Conservation (phyloP, 2,113 vertebrate genomes). For the Ondatra zibethicus region DNA sequence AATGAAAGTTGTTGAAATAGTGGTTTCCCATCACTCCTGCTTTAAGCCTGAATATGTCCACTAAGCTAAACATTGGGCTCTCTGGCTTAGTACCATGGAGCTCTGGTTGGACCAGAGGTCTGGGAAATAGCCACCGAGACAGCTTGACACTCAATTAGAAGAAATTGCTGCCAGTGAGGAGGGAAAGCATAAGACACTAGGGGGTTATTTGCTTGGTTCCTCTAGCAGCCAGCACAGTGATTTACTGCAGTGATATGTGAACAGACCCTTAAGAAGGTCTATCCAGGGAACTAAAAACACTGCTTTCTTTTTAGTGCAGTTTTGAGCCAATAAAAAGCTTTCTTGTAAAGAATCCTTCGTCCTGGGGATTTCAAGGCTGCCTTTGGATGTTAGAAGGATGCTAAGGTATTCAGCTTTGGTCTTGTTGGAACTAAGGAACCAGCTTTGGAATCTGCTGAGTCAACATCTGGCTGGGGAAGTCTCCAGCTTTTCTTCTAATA, state of each 20-base stretch:
- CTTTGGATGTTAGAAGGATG: conserved; percentile 49
- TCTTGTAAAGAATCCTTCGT: conserved; percentile 53
- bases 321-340: conserved; percentile 42
- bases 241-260: not conserved
- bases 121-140: conserved; percentile 77
- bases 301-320: not conserved
- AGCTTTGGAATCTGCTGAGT: conserved; percentile 23
- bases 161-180: conserved; percentile 40
- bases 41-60: conserved; percentile 74
- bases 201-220: conserved; percentile 28
- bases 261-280: conserved; percentile 49
- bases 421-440: not conserved
- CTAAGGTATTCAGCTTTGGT: conserved; percentile 42
- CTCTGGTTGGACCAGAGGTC: conserved; percentile 71
- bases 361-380: conserved; percentile 26
- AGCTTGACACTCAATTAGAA: conserved; percentile 78
- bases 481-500: conserved; percentile 15
- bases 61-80: conserved; percentile 76
- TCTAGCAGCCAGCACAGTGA: conserved; percentile 33
- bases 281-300: not conserved
- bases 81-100: conserved; percentile 60
- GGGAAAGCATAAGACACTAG: conserved; percentile 48
- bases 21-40: conserved; percentile 81
- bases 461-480: conserved; percentile 52
- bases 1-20: conserved; percentile 86